Percentiles rank a stretch among this genome's conserved stretches.
Evolutionary conservation across 2,113 vertebrate species (phyloP).

Genomic region (Sitta europaea): DNA sequence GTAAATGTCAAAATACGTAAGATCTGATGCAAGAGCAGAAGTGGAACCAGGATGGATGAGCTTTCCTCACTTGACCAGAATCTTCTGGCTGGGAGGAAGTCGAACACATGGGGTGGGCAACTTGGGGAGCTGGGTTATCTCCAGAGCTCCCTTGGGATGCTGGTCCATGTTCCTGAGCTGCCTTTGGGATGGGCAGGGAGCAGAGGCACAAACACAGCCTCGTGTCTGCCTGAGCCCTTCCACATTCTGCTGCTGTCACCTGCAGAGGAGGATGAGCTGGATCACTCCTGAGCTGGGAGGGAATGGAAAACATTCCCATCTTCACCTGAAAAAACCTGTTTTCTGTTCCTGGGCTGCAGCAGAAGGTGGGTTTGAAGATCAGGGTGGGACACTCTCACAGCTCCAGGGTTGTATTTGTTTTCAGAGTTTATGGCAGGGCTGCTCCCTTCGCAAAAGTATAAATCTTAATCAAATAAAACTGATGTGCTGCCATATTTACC

Average conservation of each 20-base stretch:
- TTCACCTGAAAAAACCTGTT: background rate
- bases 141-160: background rate
- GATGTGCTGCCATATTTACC: constrained; percentile 48
- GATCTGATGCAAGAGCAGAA: constrained; percentile 13
- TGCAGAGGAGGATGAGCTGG: background rate
- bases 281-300: background rate
- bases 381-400: background rate
- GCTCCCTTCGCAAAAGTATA: background rate
- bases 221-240: background rate
- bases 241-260: background rate
- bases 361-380: background rate
- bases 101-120: background rate
- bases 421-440: background rate
- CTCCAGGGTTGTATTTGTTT: background rate
- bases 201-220: background rate
- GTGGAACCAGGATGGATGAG: constrained; percentile 30
- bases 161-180: background rate
- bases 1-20: constrained; percentile 15
- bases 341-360: background rate
- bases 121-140: background rate
- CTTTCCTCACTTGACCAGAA: constrained; percentile 44
- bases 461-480: constrained; percentile 55
- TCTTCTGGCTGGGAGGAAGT: constrained; percentile 21
- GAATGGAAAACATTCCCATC: background rate
- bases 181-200: background rate